phyloP scores from a whole-genome alignment of 2,113 vertebrate genomes.

The Castor canadensis region DNA sequence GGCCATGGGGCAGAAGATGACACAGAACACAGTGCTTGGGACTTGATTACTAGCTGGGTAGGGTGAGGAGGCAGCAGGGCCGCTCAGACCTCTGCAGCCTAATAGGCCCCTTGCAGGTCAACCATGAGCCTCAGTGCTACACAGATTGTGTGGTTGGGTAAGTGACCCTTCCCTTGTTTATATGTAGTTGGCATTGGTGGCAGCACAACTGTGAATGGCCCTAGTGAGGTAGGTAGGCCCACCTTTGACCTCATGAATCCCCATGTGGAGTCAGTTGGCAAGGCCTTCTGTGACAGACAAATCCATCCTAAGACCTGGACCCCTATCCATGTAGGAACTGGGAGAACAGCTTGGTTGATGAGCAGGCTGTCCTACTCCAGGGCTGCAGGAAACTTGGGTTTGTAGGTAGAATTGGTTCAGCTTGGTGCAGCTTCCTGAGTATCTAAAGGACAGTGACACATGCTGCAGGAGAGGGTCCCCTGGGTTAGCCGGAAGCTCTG shows the following conservation, averaged over 20 bases:
- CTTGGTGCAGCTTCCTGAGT: background rate
- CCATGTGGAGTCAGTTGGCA: too few relatives aligned
- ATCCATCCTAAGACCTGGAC: background rate
- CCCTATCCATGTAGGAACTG: background rate
- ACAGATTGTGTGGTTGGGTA: too few relatives aligned
- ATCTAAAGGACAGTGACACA: background rate
- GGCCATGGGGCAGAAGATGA: background rate
- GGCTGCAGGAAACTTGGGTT: background rate
- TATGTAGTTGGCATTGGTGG: accelerated
- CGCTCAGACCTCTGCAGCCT: background rate
- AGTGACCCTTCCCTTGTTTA: accelerated
- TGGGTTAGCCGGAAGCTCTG: background rate
- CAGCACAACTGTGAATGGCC: accelerated
- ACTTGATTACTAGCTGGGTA: background rate
- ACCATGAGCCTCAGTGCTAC: background rate
- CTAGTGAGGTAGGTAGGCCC: background rate
- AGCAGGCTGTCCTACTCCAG: background rate
- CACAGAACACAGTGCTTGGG: accelerated
- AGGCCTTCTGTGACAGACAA: background rate
- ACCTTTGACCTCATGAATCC: background rate
- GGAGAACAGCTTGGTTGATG: background rate
- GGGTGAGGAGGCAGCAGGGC: accelerated
- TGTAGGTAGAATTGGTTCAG: background rate
- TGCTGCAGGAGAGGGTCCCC: background rate
- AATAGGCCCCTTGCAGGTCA: background rate